Percentiles rank a stretch among this genome's conserved stretches.
Evolutionary conservation across 2,113 vertebrate genomes (phyloP).

Genomic region (Sus scrofa): T2T-Sscrofa CM000823.6:3017501-3018000

Average conservation of each 20-base stretch:
- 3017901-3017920: not conserved
- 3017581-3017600: not conserved
- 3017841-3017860: too few species aligned
- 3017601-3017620: not conserved
- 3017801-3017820: not conserved
- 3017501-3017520: not conserved
- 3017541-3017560: not conserved
- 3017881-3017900: not conserved
- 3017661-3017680: not conserved
- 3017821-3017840: not conserved
- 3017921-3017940: slow-evolving; percentile 46
- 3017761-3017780: not conserved
- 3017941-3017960: slow-evolving; percentile 75
- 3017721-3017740: not conserved
- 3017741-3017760: not conserved
- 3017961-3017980: slow-evolving; percentile 49
- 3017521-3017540: not conserved
- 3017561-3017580: fast-evolving
- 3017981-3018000: not conserved
- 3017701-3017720: not conserved
- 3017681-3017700: not conserved
- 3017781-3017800: not conserved
- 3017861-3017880: fast-evolving
- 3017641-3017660: not conserved
- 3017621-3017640: fast-evolving